Percentiles rank a stretch among this genome's conserved stretches.
phyloP scores from a whole-genome alignment of 2,113 vertebrate genomes.

The Xiphophorus hellerii region DNA sequence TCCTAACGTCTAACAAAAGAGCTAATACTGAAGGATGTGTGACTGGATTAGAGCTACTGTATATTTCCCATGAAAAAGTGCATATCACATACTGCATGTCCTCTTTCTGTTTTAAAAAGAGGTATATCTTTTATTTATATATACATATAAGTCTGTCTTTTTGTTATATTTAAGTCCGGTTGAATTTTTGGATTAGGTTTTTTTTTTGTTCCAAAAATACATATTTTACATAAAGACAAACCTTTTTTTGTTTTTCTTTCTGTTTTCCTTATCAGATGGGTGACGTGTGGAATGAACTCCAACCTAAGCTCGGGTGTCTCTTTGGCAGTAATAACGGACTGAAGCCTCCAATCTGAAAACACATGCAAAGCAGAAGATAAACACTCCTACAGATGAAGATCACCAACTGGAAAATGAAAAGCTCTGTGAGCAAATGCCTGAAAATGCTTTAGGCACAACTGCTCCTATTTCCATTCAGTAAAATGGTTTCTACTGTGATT shows the following conservation, averaged over 20 bases:
- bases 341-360: slow-evolving; percentile 69
- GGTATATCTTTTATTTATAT: neutral
- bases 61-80: neutral
- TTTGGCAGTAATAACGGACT: slow-evolving; percentile 81
- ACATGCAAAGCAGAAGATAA: slow-evolving; percentile 1
- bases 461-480: slow-evolving; percentile 21
- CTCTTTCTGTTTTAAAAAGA: neutral
- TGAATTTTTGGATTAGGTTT: neutral
- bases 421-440: slow-evolving; percentile 28
- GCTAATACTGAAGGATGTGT: slow-evolving; percentile 10
- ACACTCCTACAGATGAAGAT: slow-evolving; percentile 12
- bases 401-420: slow-evolving; percentile 36
- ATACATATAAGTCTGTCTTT: neutral
- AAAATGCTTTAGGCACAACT: slow-evolving; percentile 2
- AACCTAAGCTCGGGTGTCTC: slow-evolving; percentile 90
- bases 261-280: slow-evolving; percentile 85
- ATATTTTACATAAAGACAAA: neutral
- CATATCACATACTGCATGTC: neutral
- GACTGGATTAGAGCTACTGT: neutral
- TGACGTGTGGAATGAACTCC: slow-evolving; percentile 93
- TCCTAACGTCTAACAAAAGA: slow-evolving; percentile 23
- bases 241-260: neutral
- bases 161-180: neutral
- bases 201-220: neutral
- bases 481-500: neutral